These are phyloP conservation scores for Enteromius argenteus DNA, from an alignment of 2,797 vertebrate species.

Conservation along the genomic window DNA sequence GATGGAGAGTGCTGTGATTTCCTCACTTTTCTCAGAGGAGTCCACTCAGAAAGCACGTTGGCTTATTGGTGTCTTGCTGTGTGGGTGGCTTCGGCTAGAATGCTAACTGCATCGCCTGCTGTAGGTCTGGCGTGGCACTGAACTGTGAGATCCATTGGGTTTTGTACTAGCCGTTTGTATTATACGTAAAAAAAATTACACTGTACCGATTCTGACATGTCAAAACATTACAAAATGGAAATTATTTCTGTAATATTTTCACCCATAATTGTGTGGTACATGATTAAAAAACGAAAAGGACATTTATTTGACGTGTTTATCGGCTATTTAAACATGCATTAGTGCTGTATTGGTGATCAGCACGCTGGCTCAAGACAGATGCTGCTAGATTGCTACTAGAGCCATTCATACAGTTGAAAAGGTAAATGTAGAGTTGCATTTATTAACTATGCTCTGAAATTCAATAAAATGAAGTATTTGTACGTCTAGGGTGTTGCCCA, in stretches of 20 bases:
- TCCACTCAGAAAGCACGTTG: slow-evolving; percentile 1
- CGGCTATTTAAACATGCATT: background rate
- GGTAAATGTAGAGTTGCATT: background rate
- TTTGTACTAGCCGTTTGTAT: background rate
- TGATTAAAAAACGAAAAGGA: background rate
- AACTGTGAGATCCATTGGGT: background rate
- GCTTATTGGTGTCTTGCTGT: slow-evolving; percentile 13
- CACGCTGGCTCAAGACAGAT: background rate
- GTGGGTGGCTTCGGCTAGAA: slow-evolving; percentile 22
- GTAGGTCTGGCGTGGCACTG: slow-evolving; percentile 27
- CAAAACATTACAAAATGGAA: background rate
- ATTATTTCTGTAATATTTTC: too few species aligned
- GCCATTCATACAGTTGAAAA: background rate
- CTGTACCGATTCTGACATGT: background rate
- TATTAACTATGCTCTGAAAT: background rate
- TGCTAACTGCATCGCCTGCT: slow-evolving; percentile 28
- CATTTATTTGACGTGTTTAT: background rate
- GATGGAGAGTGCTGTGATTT: background rate
- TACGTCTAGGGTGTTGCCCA: background rate
- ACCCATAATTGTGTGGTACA: background rate
- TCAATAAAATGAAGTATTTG: background rate
- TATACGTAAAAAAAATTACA: background rate
- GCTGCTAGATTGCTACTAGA: background rate
- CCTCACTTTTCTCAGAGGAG: background rate
- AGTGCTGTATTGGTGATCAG: background rate